Base-by-base conservation (phyloP, 2,113 vertebrate species). In the Dicerorhinus sumatrensis region DNA sequence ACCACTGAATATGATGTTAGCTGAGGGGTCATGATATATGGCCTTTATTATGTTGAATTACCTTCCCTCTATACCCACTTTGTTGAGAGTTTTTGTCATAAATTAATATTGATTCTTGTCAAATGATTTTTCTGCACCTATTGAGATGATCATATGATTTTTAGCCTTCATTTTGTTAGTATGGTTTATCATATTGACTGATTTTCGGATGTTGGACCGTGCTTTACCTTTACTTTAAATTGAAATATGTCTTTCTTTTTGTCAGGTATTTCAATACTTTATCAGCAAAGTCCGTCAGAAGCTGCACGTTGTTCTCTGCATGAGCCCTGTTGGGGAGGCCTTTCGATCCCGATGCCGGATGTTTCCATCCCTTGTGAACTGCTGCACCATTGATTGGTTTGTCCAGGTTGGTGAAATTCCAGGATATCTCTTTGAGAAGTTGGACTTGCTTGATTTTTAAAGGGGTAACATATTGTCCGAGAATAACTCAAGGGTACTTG, bases 331-430 rank as follows among this genome's bases (percentile, higher is more conserved):
- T 14, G 99, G 99, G 3, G 99, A 99, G 76, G 98, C 99, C 96
- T 99, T 99, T 97, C 98, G 99, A 95, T 98, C 99, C 51, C 98
- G 99, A n/a, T 99, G 99, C 91, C 99, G 99, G 23, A 99, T 99
- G 99, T 99, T 99, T 96, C 99, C 99, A 33, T 99, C 99, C 1
- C 98, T 99, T 48, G 99, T 99, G 94, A 99, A 99, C 96, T 99
- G 98, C 98, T 99, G 99, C 73, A 99, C 99, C 87, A 99, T 99
- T 67, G 99, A 99, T 97, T 99, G 99, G 99, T 99, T 99, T 98
- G 99, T 99, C 63, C 98, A 99, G 99, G 99, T 99, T 75, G 75
- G 98, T 97, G 39, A 72, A 48, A n/a, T 46, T 63, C 46, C 21
- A 48, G 33, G 36, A 39, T 17, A 58, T 14, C 36, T 86, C 89